Conservation (phyloP, 1,140 invertebrate species). For the Drosophila navojoa region DNA sequence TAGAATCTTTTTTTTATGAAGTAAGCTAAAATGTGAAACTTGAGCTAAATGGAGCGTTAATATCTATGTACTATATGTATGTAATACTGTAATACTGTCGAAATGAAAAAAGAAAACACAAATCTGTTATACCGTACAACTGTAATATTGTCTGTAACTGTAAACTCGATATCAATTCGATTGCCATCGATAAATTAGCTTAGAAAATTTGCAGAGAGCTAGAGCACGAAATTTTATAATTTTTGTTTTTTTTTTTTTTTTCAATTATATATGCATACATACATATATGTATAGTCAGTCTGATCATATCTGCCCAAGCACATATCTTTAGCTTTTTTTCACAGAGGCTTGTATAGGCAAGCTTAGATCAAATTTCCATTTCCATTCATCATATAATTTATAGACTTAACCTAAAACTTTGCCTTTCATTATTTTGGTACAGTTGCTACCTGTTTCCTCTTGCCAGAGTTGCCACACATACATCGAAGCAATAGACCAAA, state of each 20-base stretch:
- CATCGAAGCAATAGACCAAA: neutral
- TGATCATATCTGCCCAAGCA: no score
- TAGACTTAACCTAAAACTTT: no score
- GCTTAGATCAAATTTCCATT: neutral
- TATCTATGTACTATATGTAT: slow-evolving; percentile 20
- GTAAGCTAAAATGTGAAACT: slow-evolving; percentile 39
- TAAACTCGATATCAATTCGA: slow-evolving; percentile 17
- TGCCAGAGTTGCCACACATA: neutral
- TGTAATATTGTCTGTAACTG: slow-evolving; percentile 23
- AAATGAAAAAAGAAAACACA: neutral
- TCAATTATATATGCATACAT: neutral
- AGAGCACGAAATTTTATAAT: no score
- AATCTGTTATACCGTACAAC: slow-evolving; percentile 18
- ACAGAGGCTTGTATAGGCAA: no score
- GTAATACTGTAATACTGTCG: slow-evolving; percentile 28
- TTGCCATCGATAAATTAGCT: neutral
- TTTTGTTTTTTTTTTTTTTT: no score
- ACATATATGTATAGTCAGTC: neutral
- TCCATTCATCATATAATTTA: no score
- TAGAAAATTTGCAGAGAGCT: slow-evolving; percentile 2
- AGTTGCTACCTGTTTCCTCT: no score
- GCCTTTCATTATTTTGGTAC: no score
- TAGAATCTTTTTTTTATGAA: slow-evolving; percentile 37
- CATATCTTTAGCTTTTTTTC: no score
- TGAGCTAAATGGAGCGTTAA: slow-evolving; percentile 14